Evolutionary conservation across 1,140 invertebrate species (phyloP), one percentile per base, ranked within the genome.

Genomic region (Panulirus ornatus): DNA sequence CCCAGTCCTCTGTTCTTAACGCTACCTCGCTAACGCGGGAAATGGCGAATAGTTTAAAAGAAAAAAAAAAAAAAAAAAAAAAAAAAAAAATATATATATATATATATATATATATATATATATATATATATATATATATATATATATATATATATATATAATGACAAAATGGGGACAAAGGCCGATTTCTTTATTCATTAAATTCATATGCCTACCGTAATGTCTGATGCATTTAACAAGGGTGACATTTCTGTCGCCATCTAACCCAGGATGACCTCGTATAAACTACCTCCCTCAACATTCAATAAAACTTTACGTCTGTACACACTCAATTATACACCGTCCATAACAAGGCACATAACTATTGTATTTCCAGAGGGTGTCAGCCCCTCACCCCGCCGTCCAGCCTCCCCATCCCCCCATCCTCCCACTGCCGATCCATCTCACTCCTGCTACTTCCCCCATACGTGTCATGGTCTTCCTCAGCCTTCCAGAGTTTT

Each of bases 291-390:
- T n/a, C n/a, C n/a, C n/a, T n/a, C n/a, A n/a, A 66, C 58, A 66
- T 66, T 66, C 58, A 66, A 66, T 66, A 66, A 66, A 66, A 81
- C 19, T 58, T 58, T 34, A 81, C 38, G 47, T 58, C 3, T 81
- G 78, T 81, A 38, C 58, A 54, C 47, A 34, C 30, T 81, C 78
- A 81, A 81, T 81, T 81, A 81, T 38, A 54, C 51, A 81, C 30
- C 42, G 30, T 19, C 36, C 78, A 36, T 81, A 81, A 81, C 78
- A 58, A 58, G 36, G 76, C n/a, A 9, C 22, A 3, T 58, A 51
- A 79, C 30, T 81, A 36, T 58, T 81, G 78, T 38, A 19, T 58
- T 81, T 38, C 47, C 30, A 58, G 78, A 54, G 30, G 44, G 47
- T 58, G 78, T 11, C 2, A 1, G 9, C n/a, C 47, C 42, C 1